A percentile compares a stretch with the other conserved stretches of the same genome.
Conservation (phyloP, 1,140 invertebrate species). For the Drosophila watanabei region DNA sequence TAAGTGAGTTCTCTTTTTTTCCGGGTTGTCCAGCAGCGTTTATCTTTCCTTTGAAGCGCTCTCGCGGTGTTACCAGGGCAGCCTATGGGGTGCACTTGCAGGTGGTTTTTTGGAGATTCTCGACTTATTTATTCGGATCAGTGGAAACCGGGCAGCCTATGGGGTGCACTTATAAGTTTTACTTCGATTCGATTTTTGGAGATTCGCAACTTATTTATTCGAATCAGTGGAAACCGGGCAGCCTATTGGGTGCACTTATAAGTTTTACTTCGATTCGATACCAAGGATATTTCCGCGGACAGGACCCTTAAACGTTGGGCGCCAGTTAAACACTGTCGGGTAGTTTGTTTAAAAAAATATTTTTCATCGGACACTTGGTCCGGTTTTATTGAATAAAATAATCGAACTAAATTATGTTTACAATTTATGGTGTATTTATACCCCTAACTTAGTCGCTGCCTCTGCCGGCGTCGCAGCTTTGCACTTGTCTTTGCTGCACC, state of each 20-base stretch:
- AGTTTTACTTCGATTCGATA: neutral
- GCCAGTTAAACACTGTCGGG: neutral
- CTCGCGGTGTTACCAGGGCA: constrained; percentile 3
- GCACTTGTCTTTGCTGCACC: too few relatives aligned
- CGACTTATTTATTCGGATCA: neutral
- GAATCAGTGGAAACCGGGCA: neutral
- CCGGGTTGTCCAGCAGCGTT: neutral
- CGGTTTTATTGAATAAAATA: too few relatives aligned
- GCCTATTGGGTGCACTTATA: neutral
- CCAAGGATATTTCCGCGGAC: too few relatives aligned
- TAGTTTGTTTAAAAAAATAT: too few relatives aligned
- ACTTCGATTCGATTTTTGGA: neutral
- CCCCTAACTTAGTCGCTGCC: neutral
- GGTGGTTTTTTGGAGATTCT: neutral
- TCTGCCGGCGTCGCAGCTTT: too few relatives aligned
- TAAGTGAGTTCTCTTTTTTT: too few relatives aligned
- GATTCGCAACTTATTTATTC: neutral
- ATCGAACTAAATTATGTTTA: too few relatives aligned
- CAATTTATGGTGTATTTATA: neutral
- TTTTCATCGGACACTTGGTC: too few relatives aligned
- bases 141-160: constrained; percentile 1
- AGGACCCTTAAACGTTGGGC: neutral
- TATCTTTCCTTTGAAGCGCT: neutral
- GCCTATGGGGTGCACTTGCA: constrained; percentile 3
- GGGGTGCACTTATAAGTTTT: neutral